Base-by-base conservation (phyloP, 2,888 invertebrate genomes). In the Torymus aiolomorphi region DNA sequence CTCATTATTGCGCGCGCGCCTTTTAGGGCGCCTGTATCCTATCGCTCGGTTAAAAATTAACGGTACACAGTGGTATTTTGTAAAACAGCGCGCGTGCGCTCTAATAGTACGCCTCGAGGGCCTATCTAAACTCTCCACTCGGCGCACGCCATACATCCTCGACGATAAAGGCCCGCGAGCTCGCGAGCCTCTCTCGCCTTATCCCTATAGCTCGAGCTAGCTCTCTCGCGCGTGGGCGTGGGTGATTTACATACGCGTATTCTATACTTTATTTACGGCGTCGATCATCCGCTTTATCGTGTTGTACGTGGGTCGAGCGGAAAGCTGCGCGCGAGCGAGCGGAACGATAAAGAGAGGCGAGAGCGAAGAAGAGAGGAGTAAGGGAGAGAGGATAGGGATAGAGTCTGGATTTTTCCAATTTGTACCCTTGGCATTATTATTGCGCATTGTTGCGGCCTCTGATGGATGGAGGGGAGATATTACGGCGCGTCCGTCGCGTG, bases 201-300 rank as follows among this genome's bases (percentile, higher is more conserved):
- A 56, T 59, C 57, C 72, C 78, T 73, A 49, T 16, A 10, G 54
- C 57, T 8, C 11, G 16, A 51, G 20, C 51, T 59, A 85, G 84
- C 83, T 20, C 20, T 20, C 20, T 82, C 42, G 84, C 42, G 84
- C 85, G 86, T 86, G 87, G 88, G 89, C 88, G 89, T 89, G 88
- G 89, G 89, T 89, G 88, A 90, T 89, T 90, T 90, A 89, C 89
- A 89, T 90, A 90, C 86, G 86, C 87, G 87, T 88, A 88, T 86
- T 87, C 73, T 85, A 87, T 88, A 87, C 87, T 84, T 88, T 89
- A 88, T 89, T 88, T 88, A 89, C 88, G 83, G 86, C 88, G 87
- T 88, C 89, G 88, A 89, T 89, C 88, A 88, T 87, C 86, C 57
- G 70, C 69, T 80, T 74, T 77, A 74, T 80, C 80, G 70, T 61